A percentile compares a stretch with the other conserved stretches of the same genome.
Evolutionary conservation across 2,797 vertebrate genomes (phyloP).

Genomic region (Halcyon badia): DNA sequence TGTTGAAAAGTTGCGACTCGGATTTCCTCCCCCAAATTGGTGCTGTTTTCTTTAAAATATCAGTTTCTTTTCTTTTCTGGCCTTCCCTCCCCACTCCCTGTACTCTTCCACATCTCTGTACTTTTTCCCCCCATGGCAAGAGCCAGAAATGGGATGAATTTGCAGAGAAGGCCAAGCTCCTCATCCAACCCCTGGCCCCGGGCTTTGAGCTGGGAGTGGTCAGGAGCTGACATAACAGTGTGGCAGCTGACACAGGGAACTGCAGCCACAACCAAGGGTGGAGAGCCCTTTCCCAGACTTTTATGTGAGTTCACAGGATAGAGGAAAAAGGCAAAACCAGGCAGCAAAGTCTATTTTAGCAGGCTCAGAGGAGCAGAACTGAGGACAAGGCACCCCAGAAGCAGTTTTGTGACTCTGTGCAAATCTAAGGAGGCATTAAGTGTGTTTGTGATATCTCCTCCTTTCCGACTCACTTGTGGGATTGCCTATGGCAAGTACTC

Average conservation of each 20-base stretch:
- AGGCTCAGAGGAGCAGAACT: background rate
- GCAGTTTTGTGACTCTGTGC: background rate
- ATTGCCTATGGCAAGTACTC: background rate
- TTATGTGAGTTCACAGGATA: background rate
- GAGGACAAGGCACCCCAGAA: background rate
- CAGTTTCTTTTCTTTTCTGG: background rate
- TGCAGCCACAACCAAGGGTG: background rate
- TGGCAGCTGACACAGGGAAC: fast-evolving
- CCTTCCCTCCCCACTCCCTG: background rate
- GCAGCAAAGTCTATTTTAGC: background rate
- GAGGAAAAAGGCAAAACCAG: background rate
- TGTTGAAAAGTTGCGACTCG: background rate
- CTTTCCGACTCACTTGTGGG: background rate
- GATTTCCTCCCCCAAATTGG: background rate
- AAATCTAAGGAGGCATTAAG: background rate
- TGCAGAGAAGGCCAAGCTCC: background rate
- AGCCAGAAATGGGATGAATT: background rate
- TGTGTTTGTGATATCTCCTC: background rate
- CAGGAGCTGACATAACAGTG: background rate
- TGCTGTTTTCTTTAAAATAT: background rate
- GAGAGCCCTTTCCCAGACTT: background rate
- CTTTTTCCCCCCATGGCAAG: background rate
- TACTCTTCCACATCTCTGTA: background rate
- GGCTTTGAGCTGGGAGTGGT: background rate
- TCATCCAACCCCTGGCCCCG: fast-evolving